phyloP scores from a whole-genome alignment of 2,888 invertebrate genomes.

The Diploptera punctata region DNA sequence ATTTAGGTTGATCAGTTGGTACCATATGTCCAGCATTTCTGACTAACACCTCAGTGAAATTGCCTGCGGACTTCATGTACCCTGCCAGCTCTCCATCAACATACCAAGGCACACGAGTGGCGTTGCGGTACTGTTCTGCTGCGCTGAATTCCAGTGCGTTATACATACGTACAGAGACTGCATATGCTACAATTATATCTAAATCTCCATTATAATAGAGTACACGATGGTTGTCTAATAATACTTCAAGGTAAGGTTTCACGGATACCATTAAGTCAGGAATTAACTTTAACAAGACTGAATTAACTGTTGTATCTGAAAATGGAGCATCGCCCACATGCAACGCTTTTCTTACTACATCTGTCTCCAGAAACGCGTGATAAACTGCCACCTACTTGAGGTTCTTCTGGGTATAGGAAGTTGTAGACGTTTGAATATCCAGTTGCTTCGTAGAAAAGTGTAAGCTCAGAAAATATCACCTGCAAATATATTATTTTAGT shows the following conservation, averaged over 20 bases:
- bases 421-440: slow-evolving; percentile 60
- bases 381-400: slow-evolving; percentile 26
- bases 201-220: slow-evolving; percentile 57
- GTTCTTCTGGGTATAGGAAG: slow-evolving; percentile 54
- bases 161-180: slow-evolving; percentile 54
- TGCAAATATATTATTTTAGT: no score
- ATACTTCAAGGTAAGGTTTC: slow-evolving; percentile 62
- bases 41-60: slow-evolving; percentile 48
- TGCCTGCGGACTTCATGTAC: no score
- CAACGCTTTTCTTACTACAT: slow-evolving; percentile 57
- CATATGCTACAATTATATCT: slow-evolving; percentile 56
- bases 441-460: slow-evolving; percentile 48
- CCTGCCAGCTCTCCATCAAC: slow-evolving; percentile 46
- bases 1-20: no score
- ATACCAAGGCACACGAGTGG: slow-evolving; percentile 50
- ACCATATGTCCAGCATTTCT: slow-evolving; percentile 54
- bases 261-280: slow-evolving; percentile 65
- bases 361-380: slow-evolving; percentile 54
- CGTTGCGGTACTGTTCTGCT: slow-evolving; percentile 49
- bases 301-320: slow-evolving; percentile 59
- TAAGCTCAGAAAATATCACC: no score
- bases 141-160: slow-evolving; percentile 52
- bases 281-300: slow-evolving; percentile 60
- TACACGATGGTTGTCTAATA: slow-evolving; percentile 57
- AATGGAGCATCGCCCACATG: slow-evolving; percentile 63